phyloP scores from a whole-genome alignment of 2,797 vertebrate species.

The Sebastes hubbsi region DNA sequence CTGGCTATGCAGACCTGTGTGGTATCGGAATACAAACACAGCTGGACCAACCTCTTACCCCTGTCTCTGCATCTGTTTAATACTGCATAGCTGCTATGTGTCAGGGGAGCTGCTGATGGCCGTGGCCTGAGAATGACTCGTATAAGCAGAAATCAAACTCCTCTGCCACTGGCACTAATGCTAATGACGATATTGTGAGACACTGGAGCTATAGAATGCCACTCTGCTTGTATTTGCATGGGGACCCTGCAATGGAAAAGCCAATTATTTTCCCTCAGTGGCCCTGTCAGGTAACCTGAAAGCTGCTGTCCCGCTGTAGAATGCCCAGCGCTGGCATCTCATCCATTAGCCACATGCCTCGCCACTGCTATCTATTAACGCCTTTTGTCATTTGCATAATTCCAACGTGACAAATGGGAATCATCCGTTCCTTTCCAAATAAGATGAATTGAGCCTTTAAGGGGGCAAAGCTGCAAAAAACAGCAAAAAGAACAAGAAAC shows the following conservation, averaged over 20 bases:
- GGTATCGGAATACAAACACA: conserved; percentile 58
- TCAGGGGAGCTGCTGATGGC: conserved; percentile 58
- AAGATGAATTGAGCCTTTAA: conserved; percentile 81
- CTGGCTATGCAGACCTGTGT: conserved; percentile 49
- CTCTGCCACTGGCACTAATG: conserved; percentile 67
- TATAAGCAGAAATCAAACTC: conserved; percentile 73
- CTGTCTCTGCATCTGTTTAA: conserved; percentile 56
- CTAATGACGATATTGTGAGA: conserved; percentile 74
- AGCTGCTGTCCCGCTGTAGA: conserved; percentile 78
- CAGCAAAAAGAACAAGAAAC: conserved; percentile 44
- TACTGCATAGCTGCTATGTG: conserved; percentile 48
- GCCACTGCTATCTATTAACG: conserved; percentile 79
- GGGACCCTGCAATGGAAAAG: conserved; percentile 75
- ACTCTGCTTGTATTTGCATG: conserved; percentile 76
- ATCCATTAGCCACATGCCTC: conserved; percentile 80
- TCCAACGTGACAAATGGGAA: conserved; percentile 82
- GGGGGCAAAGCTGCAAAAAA: conserved; percentile 42
- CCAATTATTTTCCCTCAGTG: conserved; percentile 85
- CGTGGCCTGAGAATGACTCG: conserved; percentile 56
- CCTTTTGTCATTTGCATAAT: conserved; percentile 85
- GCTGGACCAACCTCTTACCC: conserved; percentile 39
- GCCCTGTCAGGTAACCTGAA: conserved; percentile 84
- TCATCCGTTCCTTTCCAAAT: conserved; percentile 74
- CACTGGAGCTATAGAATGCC: conserved; percentile 50
- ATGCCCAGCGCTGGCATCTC: conserved; percentile 75